Percentiles rank a stretch among this genome's conserved stretches.
Conservation (phyloP, 2,797 vertebrate genomes). For the Galaxias olidus region DNA sequence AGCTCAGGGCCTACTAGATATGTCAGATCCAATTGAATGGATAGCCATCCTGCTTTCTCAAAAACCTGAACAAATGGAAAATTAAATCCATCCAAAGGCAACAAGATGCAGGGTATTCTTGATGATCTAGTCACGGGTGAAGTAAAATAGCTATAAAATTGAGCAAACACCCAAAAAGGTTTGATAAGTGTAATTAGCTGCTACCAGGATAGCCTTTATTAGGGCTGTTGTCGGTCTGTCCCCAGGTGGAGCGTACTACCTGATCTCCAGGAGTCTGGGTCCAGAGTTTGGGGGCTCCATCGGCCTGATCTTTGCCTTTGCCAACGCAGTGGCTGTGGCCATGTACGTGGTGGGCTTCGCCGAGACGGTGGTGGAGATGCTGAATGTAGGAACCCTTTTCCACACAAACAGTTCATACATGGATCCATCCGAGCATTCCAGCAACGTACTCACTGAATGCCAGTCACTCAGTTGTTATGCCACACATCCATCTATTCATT, state of each 20-base stretch:
- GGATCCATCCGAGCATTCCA: not conserved
- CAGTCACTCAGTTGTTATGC: not conserved
- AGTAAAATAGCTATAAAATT: no score
- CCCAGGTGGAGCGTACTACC: conserved; percentile 93
- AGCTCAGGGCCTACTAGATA: no score
- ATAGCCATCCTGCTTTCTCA: no score
- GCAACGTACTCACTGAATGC: not conserved
- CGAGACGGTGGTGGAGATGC: conserved; percentile 92
- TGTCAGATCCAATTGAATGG: no score
- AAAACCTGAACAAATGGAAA: no score
- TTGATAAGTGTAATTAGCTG: no score
- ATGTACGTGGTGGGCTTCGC: conserved; percentile 98
- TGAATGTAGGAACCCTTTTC: conserved; percentile 74
- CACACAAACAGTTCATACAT: not conserved
- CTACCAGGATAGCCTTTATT: no score
- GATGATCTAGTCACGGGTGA: no score
- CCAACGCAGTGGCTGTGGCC: conserved; percentile 95
- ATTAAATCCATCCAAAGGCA: no score
- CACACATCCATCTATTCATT: no score
- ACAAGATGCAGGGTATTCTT: no score
- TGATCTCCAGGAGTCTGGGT: conserved; percentile 95
- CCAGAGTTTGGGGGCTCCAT: conserved; percentile 97
- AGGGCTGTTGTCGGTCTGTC: not conserved
- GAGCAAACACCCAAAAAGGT: no score
- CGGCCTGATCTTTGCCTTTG: conserved; percentile 94